Base-by-base conservation (phyloP, 1,140 invertebrate species). In the Cyclargus thomasi region DNA sequence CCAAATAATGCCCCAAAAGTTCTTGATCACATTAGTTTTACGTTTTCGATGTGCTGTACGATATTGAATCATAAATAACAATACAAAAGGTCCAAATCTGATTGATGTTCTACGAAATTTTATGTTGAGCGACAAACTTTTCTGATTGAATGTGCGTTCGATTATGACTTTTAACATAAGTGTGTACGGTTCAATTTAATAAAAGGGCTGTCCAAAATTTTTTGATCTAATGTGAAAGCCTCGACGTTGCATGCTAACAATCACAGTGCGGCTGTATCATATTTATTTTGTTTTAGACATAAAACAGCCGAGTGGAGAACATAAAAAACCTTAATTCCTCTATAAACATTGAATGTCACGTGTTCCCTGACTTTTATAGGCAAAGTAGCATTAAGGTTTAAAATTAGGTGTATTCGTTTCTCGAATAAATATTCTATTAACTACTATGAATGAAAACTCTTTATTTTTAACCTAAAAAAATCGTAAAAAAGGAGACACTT, bases 1-100 rank as follows among this genome's bases (percentile, higher is more conserved):
- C 74, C 67, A 73, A 74, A 78, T 78, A 75, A 80, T 77, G 76
- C 72, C 77, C 72, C 63, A 67, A 73, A 69, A 63, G 21, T 36
- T 22, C 39, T 65, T n/a, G 39, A 17, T 53, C 39, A 16, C 22
- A 22, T 22, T 8, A 47, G 39, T 47, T 47, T 47, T 47, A 47
- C 11, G 39, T 47, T 47, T 47, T 47, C 11, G 14, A 14, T 14
- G 10, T 47, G 0, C 39, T 11, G 14, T 14, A 14, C 14, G 14
- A 47, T 16, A 16, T 47, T 47, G 10, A 2, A 47, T 1, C 39
- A 16, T 47, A 47, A 47, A 14, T 3, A 16, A 0, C 2, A 16
- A 14, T 14, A 47, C 2, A 14, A 47, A 47, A 47, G 39, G 11
- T 29, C 8, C 29, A 29, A 29, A 29, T 29, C 5, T 5, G 29